Evolutionary conservation across 2,888 invertebrate genomes (phyloP).

Genomic region (Leptinotarsa rubiginosa): DNA sequence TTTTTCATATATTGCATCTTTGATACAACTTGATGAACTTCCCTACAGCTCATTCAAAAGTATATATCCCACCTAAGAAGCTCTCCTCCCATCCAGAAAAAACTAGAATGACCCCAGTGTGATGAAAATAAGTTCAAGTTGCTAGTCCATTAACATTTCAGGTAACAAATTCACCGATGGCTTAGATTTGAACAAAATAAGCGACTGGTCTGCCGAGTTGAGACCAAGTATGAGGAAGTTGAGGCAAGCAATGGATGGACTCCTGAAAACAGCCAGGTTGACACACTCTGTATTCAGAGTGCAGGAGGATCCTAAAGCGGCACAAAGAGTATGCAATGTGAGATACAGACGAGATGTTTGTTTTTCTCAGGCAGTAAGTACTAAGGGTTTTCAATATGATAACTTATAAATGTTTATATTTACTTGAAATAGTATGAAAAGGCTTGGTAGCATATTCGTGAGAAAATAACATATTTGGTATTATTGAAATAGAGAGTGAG

Average conservation of each 20-base stretch:
- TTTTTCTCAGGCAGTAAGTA: conserved; percentile 89
- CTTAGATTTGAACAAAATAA: conserved; percentile 75
- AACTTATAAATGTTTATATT: not conserved
- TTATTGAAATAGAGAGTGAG: too few relatives aligned
- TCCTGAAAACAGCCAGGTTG: conserved; percentile 79
- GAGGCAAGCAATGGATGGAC: conserved; percentile 82
- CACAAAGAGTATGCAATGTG: conserved; percentile 78
- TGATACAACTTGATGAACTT: too few relatives aligned
- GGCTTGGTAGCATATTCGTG: too few relatives aligned
- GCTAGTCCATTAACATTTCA: conserved; percentile 22
- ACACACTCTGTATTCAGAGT: conserved; percentile 87
- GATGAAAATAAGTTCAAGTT: not conserved
- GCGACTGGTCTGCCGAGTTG: conserved; percentile 81
- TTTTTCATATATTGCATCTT: too few relatives aligned
- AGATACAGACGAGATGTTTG: conserved; percentile 89
- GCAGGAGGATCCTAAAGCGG: conserved; percentile 81
- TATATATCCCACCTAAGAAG: too few relatives aligned
- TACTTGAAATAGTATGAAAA: too few relatives aligned
- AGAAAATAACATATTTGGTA: too few relatives aligned
- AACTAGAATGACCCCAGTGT: not conserved
- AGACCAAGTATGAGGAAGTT: conserved; percentile 85
- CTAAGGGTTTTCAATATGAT: not conserved
- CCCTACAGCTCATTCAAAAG: too few relatives aligned
- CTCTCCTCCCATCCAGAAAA: too few relatives aligned
- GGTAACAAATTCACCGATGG: conserved; percentile 79